Evolutionary conservation across 1,140 invertebrate species (phyloP).

Genomic region (Drosophila chauvacae): DNA sequence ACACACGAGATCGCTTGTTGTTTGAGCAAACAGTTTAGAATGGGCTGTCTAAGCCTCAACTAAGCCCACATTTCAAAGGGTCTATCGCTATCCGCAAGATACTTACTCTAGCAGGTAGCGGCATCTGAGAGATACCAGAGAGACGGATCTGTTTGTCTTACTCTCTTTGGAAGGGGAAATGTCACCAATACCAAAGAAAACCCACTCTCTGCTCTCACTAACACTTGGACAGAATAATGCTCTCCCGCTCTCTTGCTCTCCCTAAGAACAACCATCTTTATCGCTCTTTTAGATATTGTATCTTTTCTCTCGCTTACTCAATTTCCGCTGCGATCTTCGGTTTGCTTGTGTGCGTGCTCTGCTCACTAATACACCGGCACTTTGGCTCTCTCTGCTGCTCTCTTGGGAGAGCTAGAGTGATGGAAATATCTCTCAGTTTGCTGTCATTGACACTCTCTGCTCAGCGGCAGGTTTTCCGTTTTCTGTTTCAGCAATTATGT

Average conservation of each 20-base stretch:
- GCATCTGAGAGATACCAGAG: constrained; percentile 27
- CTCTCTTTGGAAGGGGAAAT: constrained; percentile 54
- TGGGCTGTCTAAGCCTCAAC: constrained; percentile 46
- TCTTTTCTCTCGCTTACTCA: constrained; percentile 48
- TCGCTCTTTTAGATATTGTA: neutral
- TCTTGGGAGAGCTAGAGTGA: constrained; percentile 4
- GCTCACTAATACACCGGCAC: constrained; percentile 54
- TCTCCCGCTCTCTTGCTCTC: constrained; percentile 46
- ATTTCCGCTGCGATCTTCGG: constrained; percentile 36
- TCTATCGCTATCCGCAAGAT: constrained; percentile 37
- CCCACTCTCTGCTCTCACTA: constrained; percentile 2
- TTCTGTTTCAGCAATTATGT: constrained; percentile 72
- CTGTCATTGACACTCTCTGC: constrained; percentile 74
- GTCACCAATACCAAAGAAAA: constrained; percentile 37
- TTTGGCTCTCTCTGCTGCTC: constrained; percentile 1
- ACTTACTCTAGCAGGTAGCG: constrained; percentile 51
- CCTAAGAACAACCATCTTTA: neutral
- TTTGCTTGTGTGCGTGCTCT: constrained; percentile 59
- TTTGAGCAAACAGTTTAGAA: constrained; percentile 69
- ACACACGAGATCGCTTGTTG: constrained; percentile 51
- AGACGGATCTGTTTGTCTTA: neutral
- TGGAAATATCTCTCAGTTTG: neutral
- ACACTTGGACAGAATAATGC: neutral
- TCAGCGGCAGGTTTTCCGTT: constrained; percentile 59
- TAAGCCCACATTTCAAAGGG: constrained; percentile 57